Conservation (phyloP, 1,140 invertebrate genomes). For the Halyomorpha halys region DNA sequence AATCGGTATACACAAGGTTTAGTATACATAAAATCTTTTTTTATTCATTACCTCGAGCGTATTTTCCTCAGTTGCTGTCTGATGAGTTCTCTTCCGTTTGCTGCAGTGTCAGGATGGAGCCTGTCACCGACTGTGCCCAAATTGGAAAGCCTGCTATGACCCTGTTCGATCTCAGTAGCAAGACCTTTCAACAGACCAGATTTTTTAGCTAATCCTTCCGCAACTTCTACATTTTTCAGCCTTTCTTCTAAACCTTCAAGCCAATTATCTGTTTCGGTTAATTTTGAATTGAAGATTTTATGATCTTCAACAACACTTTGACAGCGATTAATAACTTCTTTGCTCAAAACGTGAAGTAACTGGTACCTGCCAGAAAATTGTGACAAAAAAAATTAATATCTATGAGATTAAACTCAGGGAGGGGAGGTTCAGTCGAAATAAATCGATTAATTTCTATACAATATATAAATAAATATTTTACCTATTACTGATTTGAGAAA, state of each 20-base stretch:
- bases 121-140: conserved; percentile 69
- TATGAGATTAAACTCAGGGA: no score
- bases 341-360: conserved; percentile 65
- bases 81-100: conserved; percentile 77
- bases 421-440: no score
- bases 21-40: background rate
- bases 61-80: conserved; percentile 65
- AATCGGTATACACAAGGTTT: background rate
- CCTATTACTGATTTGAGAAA: conserved; percentile 78
- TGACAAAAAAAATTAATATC: background rate
- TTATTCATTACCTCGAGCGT: conserved; percentile 44
- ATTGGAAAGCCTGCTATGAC: conserved; percentile 56
- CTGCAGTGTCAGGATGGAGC: conserved; percentile 80
- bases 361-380: conserved; percentile 52
- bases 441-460: no score
- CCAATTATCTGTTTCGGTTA: conserved; percentile 65
- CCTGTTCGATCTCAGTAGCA: conserved; percentile 70
- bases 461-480: conserved; percentile 27
- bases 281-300: conserved; percentile 63
- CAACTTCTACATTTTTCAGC: conserved; percentile 39
- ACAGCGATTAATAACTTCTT: conserved; percentile 81
- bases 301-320: conserved; percentile 77
- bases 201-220: conserved; percentile 40
- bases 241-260: conserved; percentile 64
- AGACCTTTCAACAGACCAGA: conserved; percentile 62